Conservation (phyloP, 2,113 vertebrate species). For the Sclerurus mexicanus region DNA sequence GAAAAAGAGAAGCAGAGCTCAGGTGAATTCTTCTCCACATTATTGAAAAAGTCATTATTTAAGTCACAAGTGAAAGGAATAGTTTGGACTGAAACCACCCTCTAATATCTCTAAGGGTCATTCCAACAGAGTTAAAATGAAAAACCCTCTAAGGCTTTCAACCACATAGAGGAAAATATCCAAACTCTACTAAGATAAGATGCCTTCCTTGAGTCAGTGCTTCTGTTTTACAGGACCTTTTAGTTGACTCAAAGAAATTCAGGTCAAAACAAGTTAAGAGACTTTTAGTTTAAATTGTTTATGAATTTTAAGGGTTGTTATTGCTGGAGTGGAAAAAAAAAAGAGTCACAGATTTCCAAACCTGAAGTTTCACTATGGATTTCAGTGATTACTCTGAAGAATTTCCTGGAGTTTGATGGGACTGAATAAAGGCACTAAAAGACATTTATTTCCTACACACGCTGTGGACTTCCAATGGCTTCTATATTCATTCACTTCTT, state of each 20-base stretch:
- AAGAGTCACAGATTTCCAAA: background rate
- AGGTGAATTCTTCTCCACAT: background rate
- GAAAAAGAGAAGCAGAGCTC: background rate
- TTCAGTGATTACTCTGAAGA: background rate
- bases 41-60: background rate
- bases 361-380: background rate
- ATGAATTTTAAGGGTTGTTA: background rate
- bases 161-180: background rate
- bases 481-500: background rate
- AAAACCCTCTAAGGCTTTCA: background rate
- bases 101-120: accelerated
- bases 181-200: background rate
- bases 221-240: background rate
- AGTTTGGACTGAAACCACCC: background rate
- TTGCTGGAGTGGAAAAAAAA: background rate
- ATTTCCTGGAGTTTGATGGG: background rate
- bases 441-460: accelerated
- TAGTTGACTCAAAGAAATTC: background rate
- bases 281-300: background rate
- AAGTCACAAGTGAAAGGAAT: background rate
- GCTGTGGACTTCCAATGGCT: background rate
- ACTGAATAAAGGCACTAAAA: accelerated
- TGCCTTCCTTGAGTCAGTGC: accelerated
- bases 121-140: background rate
- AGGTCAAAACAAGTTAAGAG: background rate